Conservation (phyloP, 2,888 invertebrate species). For the Pyrgus malvae region DNA sequence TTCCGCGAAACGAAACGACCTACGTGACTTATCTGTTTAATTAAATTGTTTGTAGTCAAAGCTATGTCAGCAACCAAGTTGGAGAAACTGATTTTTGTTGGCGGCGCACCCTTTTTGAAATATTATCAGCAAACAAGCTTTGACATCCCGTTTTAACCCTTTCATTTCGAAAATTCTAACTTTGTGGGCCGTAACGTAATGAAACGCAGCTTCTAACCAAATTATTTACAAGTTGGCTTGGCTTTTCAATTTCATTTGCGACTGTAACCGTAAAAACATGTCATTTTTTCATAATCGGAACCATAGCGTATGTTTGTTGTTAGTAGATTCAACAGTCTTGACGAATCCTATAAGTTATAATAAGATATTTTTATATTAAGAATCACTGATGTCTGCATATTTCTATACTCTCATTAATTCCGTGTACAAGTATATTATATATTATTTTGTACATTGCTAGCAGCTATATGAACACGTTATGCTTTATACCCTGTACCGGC, state of each 20-base stretch:
- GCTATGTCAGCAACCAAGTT: conserved; percentile 7
- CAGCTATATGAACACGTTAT: too few species aligned
- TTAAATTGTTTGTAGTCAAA: conserved; percentile 4
- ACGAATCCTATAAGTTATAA: too few species aligned
- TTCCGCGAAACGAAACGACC: conserved; percentile 5
- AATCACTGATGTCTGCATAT: too few species aligned
- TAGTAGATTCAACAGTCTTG: too few species aligned
- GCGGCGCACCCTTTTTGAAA: conserved; percentile 8
- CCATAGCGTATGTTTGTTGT: too few species aligned
- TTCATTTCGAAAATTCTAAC: not conserved
- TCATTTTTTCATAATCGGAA: too few species aligned
- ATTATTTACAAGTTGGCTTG: not conserved
- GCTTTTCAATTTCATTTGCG: not conserved
- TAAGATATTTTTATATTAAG: too few species aligned
- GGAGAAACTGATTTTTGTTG: not conserved
- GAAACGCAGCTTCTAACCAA: conserved; percentile 2
- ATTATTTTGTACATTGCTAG: too few species aligned
- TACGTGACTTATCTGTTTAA: conserved; percentile 25
- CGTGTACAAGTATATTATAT: not conserved
- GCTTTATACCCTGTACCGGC: too few species aligned
- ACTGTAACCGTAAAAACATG: too few species aligned
- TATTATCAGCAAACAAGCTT: conserved; percentile 17
- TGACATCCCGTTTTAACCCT: not conserved
- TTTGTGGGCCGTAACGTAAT: not conserved
- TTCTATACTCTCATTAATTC: too few species aligned